phyloP scores from a whole-genome alignment of 2,888 invertebrate species.

The Conistra vaccinii region DNA sequence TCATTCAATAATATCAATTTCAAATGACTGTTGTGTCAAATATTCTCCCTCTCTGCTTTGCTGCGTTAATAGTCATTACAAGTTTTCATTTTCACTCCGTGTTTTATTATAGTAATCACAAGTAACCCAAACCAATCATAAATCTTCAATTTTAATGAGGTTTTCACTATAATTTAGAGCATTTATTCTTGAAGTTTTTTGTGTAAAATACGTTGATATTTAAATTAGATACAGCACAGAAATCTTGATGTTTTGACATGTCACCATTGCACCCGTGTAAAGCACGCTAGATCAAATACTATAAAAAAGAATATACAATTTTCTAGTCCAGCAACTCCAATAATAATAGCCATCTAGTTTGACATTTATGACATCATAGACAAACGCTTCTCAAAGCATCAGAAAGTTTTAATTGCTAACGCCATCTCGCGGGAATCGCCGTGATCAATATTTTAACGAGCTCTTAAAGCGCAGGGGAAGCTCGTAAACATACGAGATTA shows the following conservation, averaged over 20 bases:
- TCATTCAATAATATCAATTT: too few species aligned
- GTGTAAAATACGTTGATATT: background rate
- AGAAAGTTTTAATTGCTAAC: slow-evolving; percentile 53
- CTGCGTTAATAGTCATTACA: too few species aligned
- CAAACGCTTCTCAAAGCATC: slow-evolving; percentile 44
- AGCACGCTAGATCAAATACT: too few species aligned
- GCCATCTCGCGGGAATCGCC: slow-evolving; percentile 41
- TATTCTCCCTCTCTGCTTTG: too few species aligned
- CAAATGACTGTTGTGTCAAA: too few species aligned
- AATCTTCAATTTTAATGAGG: background rate
- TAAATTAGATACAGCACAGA: too few species aligned
- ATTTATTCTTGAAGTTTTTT: accelerated
- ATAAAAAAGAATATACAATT: too few species aligned
- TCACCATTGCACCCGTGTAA: background rate
- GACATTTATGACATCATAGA: slow-evolving; percentile 34
- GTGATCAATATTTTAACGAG: slow-evolving; percentile 59
- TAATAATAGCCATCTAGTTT: slow-evolving; percentile 1
- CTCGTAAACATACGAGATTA: slow-evolving; percentile 42
- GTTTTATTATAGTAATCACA: too few species aligned
- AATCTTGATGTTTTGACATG: too few species aligned
- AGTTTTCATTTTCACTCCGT: too few species aligned
- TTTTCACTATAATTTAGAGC: too few species aligned
- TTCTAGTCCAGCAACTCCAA: background rate
- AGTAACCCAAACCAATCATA: too few species aligned
- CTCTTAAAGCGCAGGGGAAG: slow-evolving; percentile 25